Conservation (phyloP, 1,140 invertebrate genomes). For the Mactra quadrangularis region DNA sequence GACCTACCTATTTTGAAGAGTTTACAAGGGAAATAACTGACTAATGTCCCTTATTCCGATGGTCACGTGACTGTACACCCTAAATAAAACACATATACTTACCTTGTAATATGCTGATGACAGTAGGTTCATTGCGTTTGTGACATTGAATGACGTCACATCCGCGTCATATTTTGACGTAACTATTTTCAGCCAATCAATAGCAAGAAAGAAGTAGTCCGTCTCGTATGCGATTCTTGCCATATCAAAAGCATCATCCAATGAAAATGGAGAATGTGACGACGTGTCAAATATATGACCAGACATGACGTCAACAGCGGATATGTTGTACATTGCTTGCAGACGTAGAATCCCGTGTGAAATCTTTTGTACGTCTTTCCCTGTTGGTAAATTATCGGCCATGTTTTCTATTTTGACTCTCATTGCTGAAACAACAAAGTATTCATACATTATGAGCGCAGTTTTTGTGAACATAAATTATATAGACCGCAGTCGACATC, state of each 20-base stretch:
- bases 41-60: too few relatives aligned
- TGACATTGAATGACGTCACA: background rate
- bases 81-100: too few relatives aligned
- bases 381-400: constrained; percentile 48
- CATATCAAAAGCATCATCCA: constrained; percentile 49
- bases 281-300: constrained; percentile 4
- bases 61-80: too few relatives aligned
- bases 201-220: background rate
- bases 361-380: constrained; percentile 8
- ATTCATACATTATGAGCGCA: background rate
- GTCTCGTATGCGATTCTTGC: constrained; percentile 38
- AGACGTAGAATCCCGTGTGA: constrained; percentile 4
- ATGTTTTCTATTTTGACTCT: constrained; percentile 48
- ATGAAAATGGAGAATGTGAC: constrained; percentile 19
- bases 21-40: too few relatives aligned
- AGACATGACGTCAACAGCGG: constrained; percentile 33
- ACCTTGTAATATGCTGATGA: constrained; percentile 48
- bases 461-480: background rate
- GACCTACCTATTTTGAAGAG: too few relatives aligned
- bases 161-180: background rate
- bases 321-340: constrained; percentile 35
- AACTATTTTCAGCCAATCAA: constrained; percentile 44
- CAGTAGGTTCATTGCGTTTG: constrained; percentile 22
- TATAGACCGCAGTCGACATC: background rate
- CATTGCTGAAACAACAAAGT: constrained; percentile 33